These are phyloP conservation scores for Gracilinanus agilis DNA, from an alignment of 2,113 vertebrate genomes.

Conservation along the genomic window DNA sequence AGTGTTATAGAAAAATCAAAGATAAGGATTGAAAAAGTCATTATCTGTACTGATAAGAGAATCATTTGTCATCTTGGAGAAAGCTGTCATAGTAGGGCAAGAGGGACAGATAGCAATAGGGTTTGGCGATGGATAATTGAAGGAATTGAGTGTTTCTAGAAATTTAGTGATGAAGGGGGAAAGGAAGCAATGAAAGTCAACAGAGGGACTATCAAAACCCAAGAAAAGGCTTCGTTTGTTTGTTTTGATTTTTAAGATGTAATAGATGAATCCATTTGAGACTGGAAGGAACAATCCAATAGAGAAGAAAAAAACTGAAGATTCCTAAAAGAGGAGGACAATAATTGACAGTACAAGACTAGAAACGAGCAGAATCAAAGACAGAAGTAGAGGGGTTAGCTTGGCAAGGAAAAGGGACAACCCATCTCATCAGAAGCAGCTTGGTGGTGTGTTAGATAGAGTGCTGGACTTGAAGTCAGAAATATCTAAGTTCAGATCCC, in stretches of 20 bases:
- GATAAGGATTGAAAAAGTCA: neutral
- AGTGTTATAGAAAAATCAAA: neutral
- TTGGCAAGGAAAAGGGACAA: neutral
- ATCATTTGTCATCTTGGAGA: neutral
- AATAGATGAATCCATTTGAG: neutral
- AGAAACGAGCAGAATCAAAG: neutral
- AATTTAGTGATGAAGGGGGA: neutral
- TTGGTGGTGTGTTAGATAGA: neutral
- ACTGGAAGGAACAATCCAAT: neutral
- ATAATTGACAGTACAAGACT: neutral
- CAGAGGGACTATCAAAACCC: neutral
- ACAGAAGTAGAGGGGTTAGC: neutral
- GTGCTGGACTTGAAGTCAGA: neutral
- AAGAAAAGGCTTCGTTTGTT: neutral
- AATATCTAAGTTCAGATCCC: neutral
- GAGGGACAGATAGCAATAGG: neutral
- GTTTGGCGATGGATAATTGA: neutral
- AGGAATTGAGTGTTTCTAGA: neutral
- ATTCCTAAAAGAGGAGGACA: neutral
- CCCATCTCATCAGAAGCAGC: neutral
- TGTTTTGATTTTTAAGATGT: neutral
- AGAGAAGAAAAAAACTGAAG: neutral
- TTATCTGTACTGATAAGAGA: neutral
- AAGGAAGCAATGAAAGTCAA: neutral
- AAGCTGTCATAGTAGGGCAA: neutral